Evolutionary conservation across 2,797 vertebrate species (phyloP), one percentile per base, ranked within the genome.

Genomic region (Premnoplex brunnescens): DNA sequence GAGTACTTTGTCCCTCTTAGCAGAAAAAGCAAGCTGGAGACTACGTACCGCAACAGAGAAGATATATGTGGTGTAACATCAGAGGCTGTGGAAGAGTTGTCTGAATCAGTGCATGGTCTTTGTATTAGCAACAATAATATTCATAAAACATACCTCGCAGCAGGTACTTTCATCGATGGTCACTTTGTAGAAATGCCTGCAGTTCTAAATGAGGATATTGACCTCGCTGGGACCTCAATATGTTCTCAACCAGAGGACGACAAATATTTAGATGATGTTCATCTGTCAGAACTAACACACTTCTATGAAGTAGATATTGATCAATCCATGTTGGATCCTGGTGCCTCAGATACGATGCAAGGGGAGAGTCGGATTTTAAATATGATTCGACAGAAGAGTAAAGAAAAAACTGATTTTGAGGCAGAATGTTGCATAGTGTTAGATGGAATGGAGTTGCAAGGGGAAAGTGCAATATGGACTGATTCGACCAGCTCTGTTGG

Each of bases 291-390:
- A 99, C 98, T 99, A 97, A 99, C 99, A 69, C 99, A 99, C 99
- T 99, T 99, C 99, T 99, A 99, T 98, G 99, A 99, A 99, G 99
- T 99, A 86, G 99, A 99, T 96, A 99, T 99, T 98, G 99, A 99
- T 98, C 99, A 99, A 99, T 99, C 99, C 99, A 99, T 99, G 99
- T 99, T 99, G 99, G 99, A 99, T 99, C 98, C 99, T 98, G 99
- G 99, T 99, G 99, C 99, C 99, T 99, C 99, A 99, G 99, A 99
- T 98, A 98, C 98, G 90, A 98, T 98, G 98, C 98, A 99, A 98
- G 98, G 98, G 95, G 99, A 99, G 98, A 99, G 99, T 99, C 99
- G 99, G 95, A 99, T 99, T 98, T 98, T 99, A 97, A 99, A 98
- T 98, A 99, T 99, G 99, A 99, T 99, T 98, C 99, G 99, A 98